Evolutionary conservation across 2,113 vertebrate species (phyloP).

Genomic region (Ptychochromis oligacanthus): DNA sequence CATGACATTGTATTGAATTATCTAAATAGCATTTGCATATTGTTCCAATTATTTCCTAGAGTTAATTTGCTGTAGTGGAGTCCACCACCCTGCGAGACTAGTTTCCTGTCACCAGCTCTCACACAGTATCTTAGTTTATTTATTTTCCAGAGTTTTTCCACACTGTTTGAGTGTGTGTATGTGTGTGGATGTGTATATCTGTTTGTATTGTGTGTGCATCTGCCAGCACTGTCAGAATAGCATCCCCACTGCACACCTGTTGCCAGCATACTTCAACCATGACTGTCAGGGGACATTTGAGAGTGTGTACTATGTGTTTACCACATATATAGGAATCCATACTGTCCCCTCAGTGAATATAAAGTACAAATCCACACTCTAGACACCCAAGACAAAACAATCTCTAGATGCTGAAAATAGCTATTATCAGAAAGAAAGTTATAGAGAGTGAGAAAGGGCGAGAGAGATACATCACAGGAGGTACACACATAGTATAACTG

Average conservation of each 20-base stretch:
- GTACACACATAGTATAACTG: neutral
- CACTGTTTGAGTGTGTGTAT: conserved; percentile 40
- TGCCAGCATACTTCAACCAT: conserved; percentile 81
- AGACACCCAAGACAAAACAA: conserved; percentile 41
- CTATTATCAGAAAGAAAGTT: conserved; percentile 47
- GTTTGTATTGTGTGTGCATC: conserved; percentile 65
- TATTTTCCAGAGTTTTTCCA: conserved; percentile 48
- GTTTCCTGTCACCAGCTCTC: conserved; percentile 89
- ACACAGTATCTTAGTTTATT: conserved; percentile 78
- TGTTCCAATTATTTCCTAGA: conserved; percentile 98
- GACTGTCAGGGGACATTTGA: conserved; percentile 71
- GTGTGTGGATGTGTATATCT: conserved; percentile 18
- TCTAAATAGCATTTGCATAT: conserved; percentile 98
- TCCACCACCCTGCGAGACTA: conserved; percentile 89
- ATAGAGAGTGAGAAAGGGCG: conserved; percentile 9
- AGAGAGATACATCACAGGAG: neutral
- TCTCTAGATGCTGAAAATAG: conserved; percentile 55
- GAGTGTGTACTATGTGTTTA: conserved; percentile 51
- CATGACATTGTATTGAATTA: conserved; percentile 89
- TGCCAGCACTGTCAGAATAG: conserved; percentile 82
- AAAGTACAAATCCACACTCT: conserved; percentile 40
- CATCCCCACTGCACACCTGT: conserved; percentile 83
- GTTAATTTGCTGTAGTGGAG: conserved; percentile 98
- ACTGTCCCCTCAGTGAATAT: conserved; percentile 49
- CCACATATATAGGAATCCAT: conserved; percentile 57